Base-by-base conservation (phyloP, 2,888 invertebrate genomes). In the Himalopsyche tibetana region DNA sequence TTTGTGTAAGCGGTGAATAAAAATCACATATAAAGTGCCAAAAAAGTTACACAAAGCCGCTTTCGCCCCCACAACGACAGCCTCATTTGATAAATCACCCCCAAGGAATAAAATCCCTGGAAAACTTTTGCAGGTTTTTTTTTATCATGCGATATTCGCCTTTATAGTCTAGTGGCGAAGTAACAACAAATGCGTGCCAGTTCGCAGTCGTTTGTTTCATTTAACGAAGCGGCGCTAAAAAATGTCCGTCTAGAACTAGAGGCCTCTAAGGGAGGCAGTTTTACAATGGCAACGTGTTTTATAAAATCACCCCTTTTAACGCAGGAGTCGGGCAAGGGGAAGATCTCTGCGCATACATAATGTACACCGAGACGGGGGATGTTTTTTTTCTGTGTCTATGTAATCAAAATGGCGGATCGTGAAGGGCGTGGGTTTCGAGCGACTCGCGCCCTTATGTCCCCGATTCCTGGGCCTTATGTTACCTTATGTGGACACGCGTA, bases 21-120 rank as follows among this genome's bases (percentile, higher is more conserved):
- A 51, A 84, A 40, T 69, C 80, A 63, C 82, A 85, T 82, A 51
- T 82, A 74, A 83, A 84, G 81, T 19, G 69, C 40, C 80, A 63
- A 63, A 63, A 63, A 63, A 63, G n/a, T 19, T 28, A 11, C 19
- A 63, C 9, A 63, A 82, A 63, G 55, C 28, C 55, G 84, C 82
- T 88, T 74, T 84, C 80, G 56, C 85, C 74, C 84, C 56, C 69
- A 56, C 83, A 85, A 86, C 86, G 87, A 86, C 85, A 86, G 88
- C 85, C 88, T 88, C 88, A 87, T 88, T 88, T 88, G 88, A 88
- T 88, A 88, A 88, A 88, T 88, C 88, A 87, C 87, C 88, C 87
- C 88, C 87, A 88, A 88, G 88, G 88, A 88, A 87, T 88, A 80
- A 81, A 85, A 84, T 63, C 79, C 84, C 81, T 19, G 84, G 84